Evolutionary conservation across 1,140 invertebrate species (phyloP), one percentile per base, ranked within the genome.

Genomic region (Nixonia krombeini): DNA sequence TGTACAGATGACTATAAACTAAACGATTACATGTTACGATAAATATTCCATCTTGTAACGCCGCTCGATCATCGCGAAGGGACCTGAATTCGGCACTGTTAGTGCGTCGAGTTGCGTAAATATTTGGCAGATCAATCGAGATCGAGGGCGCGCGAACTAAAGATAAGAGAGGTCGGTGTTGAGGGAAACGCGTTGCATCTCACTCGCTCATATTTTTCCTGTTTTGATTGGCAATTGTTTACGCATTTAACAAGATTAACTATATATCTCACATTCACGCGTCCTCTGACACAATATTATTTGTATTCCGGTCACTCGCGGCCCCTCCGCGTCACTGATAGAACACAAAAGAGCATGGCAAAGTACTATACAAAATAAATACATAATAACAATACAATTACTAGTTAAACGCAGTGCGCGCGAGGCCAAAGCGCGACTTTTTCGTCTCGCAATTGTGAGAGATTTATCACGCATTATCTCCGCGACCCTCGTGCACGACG

Each of bases 321-420:
- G 15, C 51, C 56, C 56, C 61, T 69, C 57, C 47, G 57, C 38
- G 44, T 64, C 42, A 45, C 41, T 47, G 18, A 47, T 61, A 53
- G 44, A 35, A 49, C 63, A 53, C 42, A 33, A 31, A 63, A 29
- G 56, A 69, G 68, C 57, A 77, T 76, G 70, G 71, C 71, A 71
- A 78, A 73, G 62, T 49, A 81, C 69, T 82, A 79, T 82, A 83
- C 78, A 83, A 82, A 83, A 83, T 83, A 83, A 83, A 82, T 82
- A 82, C 61, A 78, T n/a, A 45, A 51, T 78, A 78, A 59, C 59
- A 70, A 66, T 79, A 76, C 51, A 47, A 37, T 66, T 57, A 71
- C 41, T 47, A 56, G 46, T 66, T 31, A 40, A 66, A 65, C 45
- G 53, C 42, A 25, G 44, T 57, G 51, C 45, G 35, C 42, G 38